A percentile compares a stretch with the other conserved stretches of the same genome.
These are phyloP conservation scores for Zaprionus lineosus DNA, from an alignment of 2,888 invertebrate genomes.

Conservation along the genomic window DNA sequence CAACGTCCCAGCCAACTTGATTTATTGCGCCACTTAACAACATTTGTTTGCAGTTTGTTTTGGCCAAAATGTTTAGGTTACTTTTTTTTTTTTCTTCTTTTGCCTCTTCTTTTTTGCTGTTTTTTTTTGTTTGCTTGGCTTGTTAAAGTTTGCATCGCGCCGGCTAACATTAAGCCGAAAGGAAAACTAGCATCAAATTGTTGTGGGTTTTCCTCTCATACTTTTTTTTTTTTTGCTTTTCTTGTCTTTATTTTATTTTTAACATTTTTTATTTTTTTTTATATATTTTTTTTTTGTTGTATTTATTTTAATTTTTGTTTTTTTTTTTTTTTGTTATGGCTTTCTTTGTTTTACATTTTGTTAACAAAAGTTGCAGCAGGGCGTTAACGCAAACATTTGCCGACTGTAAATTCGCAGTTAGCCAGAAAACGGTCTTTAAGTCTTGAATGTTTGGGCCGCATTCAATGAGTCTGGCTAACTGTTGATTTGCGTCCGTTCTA, in stretches of 20 bases:
- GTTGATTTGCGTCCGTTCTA: constrained; percentile 23
- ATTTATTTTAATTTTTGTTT: background rate
- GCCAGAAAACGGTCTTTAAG: background rate
- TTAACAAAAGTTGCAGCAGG: constrained; percentile 17
- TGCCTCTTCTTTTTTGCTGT: background rate
- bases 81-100: background rate
- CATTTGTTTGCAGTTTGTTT: constrained; percentile 65
- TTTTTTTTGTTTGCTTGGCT: background rate
- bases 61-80: constrained; percentile 11
- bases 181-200: constrained; percentile 40
- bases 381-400: constrained; percentile 25
- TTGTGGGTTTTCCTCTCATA: constrained; percentile 20
- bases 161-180: constrained; percentile 10
- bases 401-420: constrained; percentile 31
- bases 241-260: background rate
- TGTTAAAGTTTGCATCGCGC: constrained; percentile 20
- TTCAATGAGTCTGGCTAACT: constrained; percentile 27
- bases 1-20: constrained; percentile 45
- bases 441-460: constrained; percentile 18
- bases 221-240: background rate
- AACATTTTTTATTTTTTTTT: background rate
- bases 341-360: background rate
- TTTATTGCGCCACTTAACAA: constrained; percentile 63
- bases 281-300: background rate
- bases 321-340: background rate